A percentile compares a stretch with the other conserved stretches of the same genome.
Conservation (phyloP, 2,113 vertebrate species). For the Ictidomys tridecemlineatus region DNA sequence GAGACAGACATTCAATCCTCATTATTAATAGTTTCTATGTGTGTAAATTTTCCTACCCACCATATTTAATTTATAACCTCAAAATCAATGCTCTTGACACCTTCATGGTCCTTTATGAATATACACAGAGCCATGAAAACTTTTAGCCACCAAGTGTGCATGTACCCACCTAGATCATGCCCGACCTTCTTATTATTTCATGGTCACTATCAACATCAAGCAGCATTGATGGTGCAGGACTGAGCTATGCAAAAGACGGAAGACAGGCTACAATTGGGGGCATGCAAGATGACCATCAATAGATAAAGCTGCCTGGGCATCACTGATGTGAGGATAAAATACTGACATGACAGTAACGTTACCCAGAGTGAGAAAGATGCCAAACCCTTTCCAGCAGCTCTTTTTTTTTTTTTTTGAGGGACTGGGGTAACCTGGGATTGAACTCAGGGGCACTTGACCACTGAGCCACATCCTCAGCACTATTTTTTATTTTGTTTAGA, state of each 20-base stretch:
- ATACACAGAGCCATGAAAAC: rapidly evolving
- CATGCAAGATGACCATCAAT: not conserved
- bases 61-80: not conserved
- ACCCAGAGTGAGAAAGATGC: not conserved
- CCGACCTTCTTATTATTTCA: not conserved
- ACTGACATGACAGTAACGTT: too few relatives aligned
- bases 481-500: too few relatives aligned
- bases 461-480: not conserved
- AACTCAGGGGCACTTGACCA: too few relatives aligned
- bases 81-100: not conserved
- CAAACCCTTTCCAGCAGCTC: not conserved
- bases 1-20: not conserved
- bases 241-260: not conserved
- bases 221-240: not conserved
- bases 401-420: not conserved
- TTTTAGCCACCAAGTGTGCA: not conserved
- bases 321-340: not conserved
- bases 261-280: not conserved
- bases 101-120: not conserved
- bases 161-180: not conserved
- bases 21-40: not conserved
- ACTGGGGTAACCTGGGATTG: too few relatives aligned
- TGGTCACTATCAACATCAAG: not conserved
- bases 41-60: not conserved
- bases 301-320: not conserved